These are phyloP conservation scores for Sciurus carolinensis DNA, from an alignment of 2,797 vertebrate species.

Conservation along the genomic window DNA sequence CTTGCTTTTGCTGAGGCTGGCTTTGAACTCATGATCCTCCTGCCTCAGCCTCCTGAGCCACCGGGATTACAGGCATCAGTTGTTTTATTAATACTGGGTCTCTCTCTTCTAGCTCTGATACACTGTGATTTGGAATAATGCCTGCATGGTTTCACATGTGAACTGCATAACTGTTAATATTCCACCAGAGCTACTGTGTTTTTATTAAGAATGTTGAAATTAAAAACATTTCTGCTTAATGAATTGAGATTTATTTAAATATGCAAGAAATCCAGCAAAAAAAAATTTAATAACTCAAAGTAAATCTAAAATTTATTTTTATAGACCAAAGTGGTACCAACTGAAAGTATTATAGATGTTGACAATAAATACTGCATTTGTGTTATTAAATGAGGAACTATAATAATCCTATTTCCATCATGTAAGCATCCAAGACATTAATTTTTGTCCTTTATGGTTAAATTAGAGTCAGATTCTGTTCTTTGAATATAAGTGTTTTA, in stretches of 20 bases:
- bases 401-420: conserved; percentile 29
- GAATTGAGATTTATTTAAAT: conserved; percentile 33
- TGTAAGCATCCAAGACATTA: not conserved
- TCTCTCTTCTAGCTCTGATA: conserved; percentile 24
- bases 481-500: not conserved
- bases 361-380: conserved; percentile 10
- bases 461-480: conserved; percentile 16
- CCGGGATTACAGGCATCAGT: not conserved
- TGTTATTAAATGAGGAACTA: conserved; percentile 36
- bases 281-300: conserved; percentile 41
- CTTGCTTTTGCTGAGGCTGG: too few relatives aligned
- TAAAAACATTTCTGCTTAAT: conserved; percentile 21
- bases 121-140: not conserved
- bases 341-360: conserved; percentile 55
- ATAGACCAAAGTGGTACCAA: conserved; percentile 26
- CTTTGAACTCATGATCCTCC: too few relatives aligned
- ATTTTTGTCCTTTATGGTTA: conserved; percentile 34
- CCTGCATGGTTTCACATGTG: not conserved
- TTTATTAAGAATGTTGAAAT: conserved; percentile 31
- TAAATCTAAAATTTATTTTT: conserved; percentile 62
- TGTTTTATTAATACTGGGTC: not conserved
- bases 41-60: too few relatives aligned
- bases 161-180: conserved; percentile 14
- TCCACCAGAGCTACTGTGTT: not conserved
- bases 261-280: conserved; percentile 19